phyloP scores from a whole-genome alignment of 2,797 vertebrate species.

The Apogon talboti region DNA sequence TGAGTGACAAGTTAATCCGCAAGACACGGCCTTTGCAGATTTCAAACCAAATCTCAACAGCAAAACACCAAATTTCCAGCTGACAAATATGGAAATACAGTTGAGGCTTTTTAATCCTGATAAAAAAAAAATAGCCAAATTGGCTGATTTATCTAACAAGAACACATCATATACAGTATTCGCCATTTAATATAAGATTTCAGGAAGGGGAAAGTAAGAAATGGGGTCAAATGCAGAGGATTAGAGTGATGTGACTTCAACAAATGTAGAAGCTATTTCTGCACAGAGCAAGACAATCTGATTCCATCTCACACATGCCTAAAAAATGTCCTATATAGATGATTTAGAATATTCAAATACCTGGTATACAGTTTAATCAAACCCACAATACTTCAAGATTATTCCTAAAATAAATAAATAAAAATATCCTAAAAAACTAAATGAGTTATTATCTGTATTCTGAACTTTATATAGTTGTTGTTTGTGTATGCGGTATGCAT shows the following conservation, averaged over 20 bases:
- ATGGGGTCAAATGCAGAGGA: constrained; percentile 18
- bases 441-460: too few species aligned
- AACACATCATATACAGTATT: constrained; percentile 13
- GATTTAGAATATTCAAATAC: neutral
- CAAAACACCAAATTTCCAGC: constrained; percentile 43
- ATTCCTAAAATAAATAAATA: too few species aligned
- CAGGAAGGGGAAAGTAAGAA: neutral
- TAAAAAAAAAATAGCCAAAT: constrained; percentile 34
- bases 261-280: neutral
- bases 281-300: neutral
- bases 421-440: too few species aligned
- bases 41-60: constrained; percentile 47
- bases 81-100: constrained; percentile 36
- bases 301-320: neutral
- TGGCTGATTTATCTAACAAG: constrained; percentile 48
- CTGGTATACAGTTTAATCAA: neutral
- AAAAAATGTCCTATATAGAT: neutral
- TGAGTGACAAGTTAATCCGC: constrained; percentile 64
- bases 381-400: too few species aligned
- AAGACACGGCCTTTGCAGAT: constrained; percentile 58
- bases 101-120: constrained; percentile 43
- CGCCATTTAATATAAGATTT: constrained; percentile 16
- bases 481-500: too few species aligned
- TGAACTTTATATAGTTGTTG: too few species aligned
- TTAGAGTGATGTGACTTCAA: constrained; percentile 19